Percentiles rank a stretch among this genome's conserved stretches.
Conservation (phyloP, 2,888 invertebrate species). For the Yponomeuta cagnagella region DNA sequence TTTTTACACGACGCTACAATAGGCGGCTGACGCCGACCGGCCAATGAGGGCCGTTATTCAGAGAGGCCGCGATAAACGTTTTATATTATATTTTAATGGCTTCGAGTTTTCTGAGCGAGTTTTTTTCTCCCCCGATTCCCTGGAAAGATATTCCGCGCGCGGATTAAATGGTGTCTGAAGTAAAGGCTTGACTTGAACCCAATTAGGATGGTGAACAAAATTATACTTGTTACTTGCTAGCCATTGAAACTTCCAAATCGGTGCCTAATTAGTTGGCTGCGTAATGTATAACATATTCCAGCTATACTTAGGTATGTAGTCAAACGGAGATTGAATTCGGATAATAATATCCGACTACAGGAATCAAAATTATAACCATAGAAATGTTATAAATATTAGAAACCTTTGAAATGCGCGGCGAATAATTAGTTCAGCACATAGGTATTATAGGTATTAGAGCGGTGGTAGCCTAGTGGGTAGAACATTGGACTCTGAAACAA, state of each 20-base stretch:
- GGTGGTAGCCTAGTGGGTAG: too few species aligned
- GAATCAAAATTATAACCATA: too few species aligned
- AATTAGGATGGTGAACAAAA: conserved; percentile 9
- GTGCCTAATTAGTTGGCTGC: background rate
- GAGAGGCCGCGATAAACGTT: conserved; percentile 53
- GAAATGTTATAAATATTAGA: too few species aligned
- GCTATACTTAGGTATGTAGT: too few species aligned
- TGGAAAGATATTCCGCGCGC: conserved; percentile 1
- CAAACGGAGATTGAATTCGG: too few species aligned
- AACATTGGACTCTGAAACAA: too few species aligned
- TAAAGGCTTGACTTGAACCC: conserved; percentile 3
- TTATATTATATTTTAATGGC: conserved; percentile 29
- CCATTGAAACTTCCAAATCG: background rate
- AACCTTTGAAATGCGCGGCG: too few species aligned
- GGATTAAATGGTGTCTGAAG: conserved; percentile 1
- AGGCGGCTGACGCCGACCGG: conserved; percentile 51
- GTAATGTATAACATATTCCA: background rate
- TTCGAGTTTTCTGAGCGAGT: conserved; percentile 3
- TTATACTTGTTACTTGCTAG: background rate
- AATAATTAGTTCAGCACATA: too few species aligned
- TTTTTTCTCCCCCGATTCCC: conserved; percentile 5
- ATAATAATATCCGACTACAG: too few species aligned
- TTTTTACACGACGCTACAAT: conserved; percentile 58
- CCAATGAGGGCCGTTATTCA: conserved; percentile 46
- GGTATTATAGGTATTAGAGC: too few species aligned